Base-by-base conservation (phyloP, 2,888 invertebrate species). In the Chrysomela aeneicollis region DNA sequence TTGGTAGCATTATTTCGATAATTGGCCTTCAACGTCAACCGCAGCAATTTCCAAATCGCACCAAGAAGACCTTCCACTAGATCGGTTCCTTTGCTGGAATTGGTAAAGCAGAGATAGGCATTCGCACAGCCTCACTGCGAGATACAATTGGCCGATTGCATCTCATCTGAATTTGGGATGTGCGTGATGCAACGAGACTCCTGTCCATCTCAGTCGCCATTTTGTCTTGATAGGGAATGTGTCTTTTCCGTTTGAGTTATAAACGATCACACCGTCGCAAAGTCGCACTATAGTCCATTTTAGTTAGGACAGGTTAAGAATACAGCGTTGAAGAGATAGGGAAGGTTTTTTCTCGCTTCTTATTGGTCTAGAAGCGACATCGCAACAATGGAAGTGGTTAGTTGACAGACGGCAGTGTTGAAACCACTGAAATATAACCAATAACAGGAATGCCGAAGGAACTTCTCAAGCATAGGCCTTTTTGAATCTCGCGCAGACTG, bases 81-180 rank as follows among this genome's bases (percentile, higher is more conserved):
- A n/a, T n/a, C n/a, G n/a, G n/a, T n/a, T n/a, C n/a, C n/a, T n/a
- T n/a, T n/a, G n/a, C 63, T 61, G 22, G 59, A 68, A 58, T 55
- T 62, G 63, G 32, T 46, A 51, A 64, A 62, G 65, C 26, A 26
- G 26, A 26, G n/a, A n/a, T n/a, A n/a, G n/a, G n/a, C 61, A 65
- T 61, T 64, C 59, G 62, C 52, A 61, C 61, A 67, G 63, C 63
- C 46, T 42, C 61, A 71, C 68, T 66, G 71, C 71, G 68, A 75
- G 74, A 76, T 73, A 73, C 73, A 74, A 76, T 73, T 75, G 76
- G 77, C 59, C 74, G 76, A 76, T 78, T 74, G 73, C 74, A 74
- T 78, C 77, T 79, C 78, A 78, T 80, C 79, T 78, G 78, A 79
- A 80, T 79, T 79, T 79, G 73, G 72, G 59, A 74, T 74, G 74